Evolutionary conservation across 2,113 vertebrate species (phyloP).

Genomic region (Aix galericulata): DNA sequence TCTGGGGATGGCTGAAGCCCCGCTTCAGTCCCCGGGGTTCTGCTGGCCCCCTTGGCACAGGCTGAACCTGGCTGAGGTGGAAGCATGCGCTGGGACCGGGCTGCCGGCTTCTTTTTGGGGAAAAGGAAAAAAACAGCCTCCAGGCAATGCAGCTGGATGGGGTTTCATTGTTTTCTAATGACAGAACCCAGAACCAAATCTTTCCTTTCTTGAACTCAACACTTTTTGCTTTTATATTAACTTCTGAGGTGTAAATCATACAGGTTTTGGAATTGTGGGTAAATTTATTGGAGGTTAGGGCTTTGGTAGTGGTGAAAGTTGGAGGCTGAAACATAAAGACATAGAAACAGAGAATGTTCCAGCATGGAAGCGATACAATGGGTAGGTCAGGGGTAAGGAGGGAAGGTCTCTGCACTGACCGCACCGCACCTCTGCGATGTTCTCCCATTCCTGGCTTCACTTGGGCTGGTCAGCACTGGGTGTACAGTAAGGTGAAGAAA

Average conservation of each 20-base stretch:
- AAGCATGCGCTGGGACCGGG: no score
- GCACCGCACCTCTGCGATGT: rapidly evolving
- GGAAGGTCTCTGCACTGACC: rapidly evolving
- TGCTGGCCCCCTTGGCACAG: no score
- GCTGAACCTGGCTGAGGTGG: no score
- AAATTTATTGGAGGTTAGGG: background rate
- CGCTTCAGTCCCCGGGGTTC: no score
- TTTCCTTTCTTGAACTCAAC: background rate
- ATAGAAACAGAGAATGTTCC: rapidly evolving
- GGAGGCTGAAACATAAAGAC: background rate
- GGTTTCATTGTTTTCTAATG: background rate
- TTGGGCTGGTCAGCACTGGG: background rate
- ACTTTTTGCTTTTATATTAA: background rate
- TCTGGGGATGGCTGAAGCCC: no score
- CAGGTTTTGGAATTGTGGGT: background rate
- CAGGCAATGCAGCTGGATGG: background rate
- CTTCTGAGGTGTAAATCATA: background rate
- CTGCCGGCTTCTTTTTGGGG: background rate
- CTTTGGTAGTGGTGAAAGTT: rapidly evolving
- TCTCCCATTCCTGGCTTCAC: background rate
- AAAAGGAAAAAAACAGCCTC: background rate
- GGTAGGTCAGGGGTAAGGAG: rapidly evolving
- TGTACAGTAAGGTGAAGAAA: background rate
- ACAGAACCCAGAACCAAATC: background rate
- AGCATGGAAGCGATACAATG: rapidly evolving